phyloP scores from a whole-genome alignment of 2,113 vertebrate genomes.

The Gopherus evgoodei region DNA sequence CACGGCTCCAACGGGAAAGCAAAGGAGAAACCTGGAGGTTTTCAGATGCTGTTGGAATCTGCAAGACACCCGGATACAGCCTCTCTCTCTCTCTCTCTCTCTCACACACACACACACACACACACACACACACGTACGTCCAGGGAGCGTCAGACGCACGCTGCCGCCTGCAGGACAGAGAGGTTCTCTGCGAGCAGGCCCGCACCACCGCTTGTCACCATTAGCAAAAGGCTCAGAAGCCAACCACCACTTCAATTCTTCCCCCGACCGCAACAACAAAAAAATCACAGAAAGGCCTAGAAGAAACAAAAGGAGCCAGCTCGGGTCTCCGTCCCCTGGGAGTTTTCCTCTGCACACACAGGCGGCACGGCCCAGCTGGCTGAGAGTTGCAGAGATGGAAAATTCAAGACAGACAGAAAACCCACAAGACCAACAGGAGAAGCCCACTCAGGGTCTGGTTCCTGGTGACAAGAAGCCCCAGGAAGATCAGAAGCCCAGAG shows the following conservation, averaged over 20 bases:
- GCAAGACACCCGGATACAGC: neutral
- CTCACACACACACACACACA: no score
- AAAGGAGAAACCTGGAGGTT: neutral
- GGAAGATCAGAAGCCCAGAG: neutral
- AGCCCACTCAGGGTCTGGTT: neutral
- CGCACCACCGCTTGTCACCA: neutral
- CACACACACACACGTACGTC: no score
- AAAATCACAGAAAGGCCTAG: neutral
- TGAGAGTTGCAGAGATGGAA: neutral
- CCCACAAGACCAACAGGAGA: neutral
- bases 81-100: no score
- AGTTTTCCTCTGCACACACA: neutral
- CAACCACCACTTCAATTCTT: neutral
- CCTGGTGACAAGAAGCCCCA: neutral
- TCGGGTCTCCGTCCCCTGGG: neutral
- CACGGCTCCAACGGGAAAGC: neutral
- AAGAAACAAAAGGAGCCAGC: neutral
- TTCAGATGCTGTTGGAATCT: neutral
- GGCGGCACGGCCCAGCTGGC: conserved; percentile 55
- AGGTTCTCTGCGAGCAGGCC: neutral
- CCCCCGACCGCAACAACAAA: neutral
- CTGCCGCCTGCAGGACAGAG: neutral
- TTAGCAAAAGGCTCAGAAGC: neutral
- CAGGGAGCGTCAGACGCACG: neutral
- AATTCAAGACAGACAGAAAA: neutral